Base-by-base conservation (phyloP, 2,888 invertebrate species). In the Diachrysia chrysitis region DNA sequence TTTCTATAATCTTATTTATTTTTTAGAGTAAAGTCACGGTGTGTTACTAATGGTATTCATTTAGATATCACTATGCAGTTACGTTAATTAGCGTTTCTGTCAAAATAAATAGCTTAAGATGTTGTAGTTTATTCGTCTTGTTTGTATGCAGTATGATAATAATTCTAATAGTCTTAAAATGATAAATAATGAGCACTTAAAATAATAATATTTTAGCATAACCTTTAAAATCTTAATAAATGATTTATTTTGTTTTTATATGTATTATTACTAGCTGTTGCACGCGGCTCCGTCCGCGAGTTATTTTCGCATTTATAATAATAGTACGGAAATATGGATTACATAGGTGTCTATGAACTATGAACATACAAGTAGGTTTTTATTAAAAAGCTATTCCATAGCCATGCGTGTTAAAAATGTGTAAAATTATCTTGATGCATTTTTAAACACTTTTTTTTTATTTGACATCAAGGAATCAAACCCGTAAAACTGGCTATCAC, bases 41-140 rank as follows among this genome's bases (percentile, higher is more conserved):
- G 71, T 76, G 80, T 82, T 42, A 76, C 80, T 67, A 74, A 79
- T 71, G 64, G 57, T 29, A 66, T 72, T 63, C 55, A 59, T 37
- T 63, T 48, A 29, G 32, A 23, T 78, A 69, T 51, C 19, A 62
- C 29, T 57, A 32, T 58, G 48, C 37, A 53, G 59, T 69, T 68
- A 67, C 57, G 48, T 66, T 21, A 69, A 68, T 68, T 57, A 62
- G 58, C 29, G 56, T 57, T 29, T 21, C 7, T 58, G 51, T 76
- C 17, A 63, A 66, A 76, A 71, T 66, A 71, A 69, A 69, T 66
- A 59, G n/a, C 48, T 12, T 19, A 35, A 9, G 19, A 59, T 51
- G 14, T 63, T 53, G n/a, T 35, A 35, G 63, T 57, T 63, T 60
- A 37, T 32, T 19, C 16, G 35, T n/a, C n/a, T n/a, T n/a, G n/a